phyloP scores from a whole-genome alignment of 2,113 vertebrate genomes.

The Megaceryle torquata region DNA sequence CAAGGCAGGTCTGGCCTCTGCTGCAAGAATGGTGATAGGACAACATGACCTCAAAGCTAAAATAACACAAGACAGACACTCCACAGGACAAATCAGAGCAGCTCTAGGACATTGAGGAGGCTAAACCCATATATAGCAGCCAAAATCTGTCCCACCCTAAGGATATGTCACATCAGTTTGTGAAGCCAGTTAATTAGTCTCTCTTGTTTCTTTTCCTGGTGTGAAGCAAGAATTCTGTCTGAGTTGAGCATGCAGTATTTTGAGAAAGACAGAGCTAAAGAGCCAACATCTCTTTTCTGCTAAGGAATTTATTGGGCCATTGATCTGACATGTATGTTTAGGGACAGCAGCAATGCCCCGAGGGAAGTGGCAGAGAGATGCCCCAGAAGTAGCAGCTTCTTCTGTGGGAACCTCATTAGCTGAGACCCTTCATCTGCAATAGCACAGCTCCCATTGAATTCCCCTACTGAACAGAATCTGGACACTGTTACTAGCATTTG shows the following conservation, averaged over 20 bases:
- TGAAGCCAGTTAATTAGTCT: slow-evolving; percentile 12
- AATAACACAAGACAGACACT: not conserved
- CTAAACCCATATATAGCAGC: not conserved
- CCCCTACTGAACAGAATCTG: not conserved
- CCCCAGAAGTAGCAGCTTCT: not conserved
- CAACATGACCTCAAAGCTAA: slow-evolving; percentile 15
- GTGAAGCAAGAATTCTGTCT: not conserved
- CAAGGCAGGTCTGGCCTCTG: slow-evolving; percentile 23
- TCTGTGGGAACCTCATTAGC: slow-evolving; percentile 13
- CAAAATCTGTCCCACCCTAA: not conserved
- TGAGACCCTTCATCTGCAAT: not conserved
- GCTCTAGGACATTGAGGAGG: not conserved
- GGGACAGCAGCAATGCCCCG: not conserved
- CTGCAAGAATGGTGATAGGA: not conserved
- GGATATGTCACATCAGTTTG: not conserved
- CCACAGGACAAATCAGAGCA: not conserved
- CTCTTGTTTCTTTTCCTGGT: not conserved
- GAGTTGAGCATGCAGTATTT: not conserved
- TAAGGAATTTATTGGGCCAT: not conserved
- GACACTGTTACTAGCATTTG: not conserved
- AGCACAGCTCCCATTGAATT: not conserved
- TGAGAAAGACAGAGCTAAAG: not conserved
- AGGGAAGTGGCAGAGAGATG: not conserved
- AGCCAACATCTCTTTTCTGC: not conserved
- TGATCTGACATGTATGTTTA: slow-evolving; percentile 23